Conservation (phyloP, 2,888 invertebrate species). For the Helicoverpa assulta region DNA sequence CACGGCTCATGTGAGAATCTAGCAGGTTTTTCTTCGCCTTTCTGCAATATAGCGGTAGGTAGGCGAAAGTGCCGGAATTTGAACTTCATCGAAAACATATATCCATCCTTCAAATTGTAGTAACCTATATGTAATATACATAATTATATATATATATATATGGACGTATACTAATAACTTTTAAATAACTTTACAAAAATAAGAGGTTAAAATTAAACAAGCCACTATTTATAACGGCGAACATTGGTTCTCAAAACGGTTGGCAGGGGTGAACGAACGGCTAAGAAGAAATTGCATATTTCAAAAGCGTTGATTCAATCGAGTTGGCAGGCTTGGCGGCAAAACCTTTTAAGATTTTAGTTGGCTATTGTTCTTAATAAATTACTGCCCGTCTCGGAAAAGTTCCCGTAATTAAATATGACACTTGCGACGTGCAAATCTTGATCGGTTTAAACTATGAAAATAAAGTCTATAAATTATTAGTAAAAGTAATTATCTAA, state of each 20-base stretch:
- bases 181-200: neutral
- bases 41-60: too few relatives aligned
- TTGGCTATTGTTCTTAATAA: constrained; percentile 58
- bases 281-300: constrained; percentile 45
- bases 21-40: too few relatives aligned
- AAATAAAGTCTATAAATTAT: constrained; percentile 2
- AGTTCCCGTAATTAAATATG: constrained; percentile 59
- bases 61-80: too few relatives aligned
- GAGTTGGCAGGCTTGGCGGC: constrained; percentile 41
- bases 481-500: too few relatives aligned
- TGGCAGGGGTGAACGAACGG: constrained; percentile 4
- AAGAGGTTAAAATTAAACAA: constrained; percentile 2
- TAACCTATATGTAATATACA: too few relatives aligned
- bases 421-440: constrained; percentile 40
- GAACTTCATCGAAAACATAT: too few relatives aligned
- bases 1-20: too few relatives aligned
- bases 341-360: constrained; percentile 67
- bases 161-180: too few relatives aligned
- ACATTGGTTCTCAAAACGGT: constrained; percentile 22
- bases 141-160: too few relatives aligned
- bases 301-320: constrained; percentile 54
- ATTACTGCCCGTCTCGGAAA: constrained; percentile 45
- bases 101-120: too few relatives aligned
- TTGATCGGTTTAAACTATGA: constrained; percentile 18
- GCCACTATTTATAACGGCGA: constrained; percentile 15